Evolutionary conservation across 1,140 invertebrate species (phyloP), one percentile per base, ranked within the genome.

Genomic region (Planococcus citri): DNA sequence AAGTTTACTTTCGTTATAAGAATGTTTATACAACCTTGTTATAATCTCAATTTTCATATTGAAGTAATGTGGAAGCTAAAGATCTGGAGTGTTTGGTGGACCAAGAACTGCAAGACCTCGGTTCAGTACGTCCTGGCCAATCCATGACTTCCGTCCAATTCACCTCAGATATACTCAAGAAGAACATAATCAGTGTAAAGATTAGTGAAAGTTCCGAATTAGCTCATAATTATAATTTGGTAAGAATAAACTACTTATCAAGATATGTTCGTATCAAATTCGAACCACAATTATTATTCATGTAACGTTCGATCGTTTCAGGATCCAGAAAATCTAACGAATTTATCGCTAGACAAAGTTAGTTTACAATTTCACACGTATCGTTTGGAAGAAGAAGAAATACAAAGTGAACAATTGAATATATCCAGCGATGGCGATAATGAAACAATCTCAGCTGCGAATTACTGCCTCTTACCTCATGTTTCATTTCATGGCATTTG

Each of bases 401-500:
- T 51, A 9, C 41, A 51, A 20, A 51, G 41, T 17, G 41, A 51
- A 51, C 41, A 51, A 51, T 20, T 51, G n/a, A 51, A 20, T 17
- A 3, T 51, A n/a, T 9, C 41, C 17, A 51, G n/a, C n/a, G 60
- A 64, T 64, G 60, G 60, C 22, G 60, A 64, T 25, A 1, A 20
- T 25, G 60, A 64, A 64, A 64, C 60, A 3, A 27, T 64, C 9
- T 64, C 60, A 2, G 60, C 60, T 1, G 60, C 60, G 10, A 64
- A 64, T 64, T 64, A 64, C 22, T 91, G 90, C 84, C 77, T 91
- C 20, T 80, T 98, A 57, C 95, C 95, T 8, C 80, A 86, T 38
- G 73, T 79, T 71, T 86, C 93, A 73, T 91, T 97, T 75, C 80
- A 90, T 75, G 88, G 88, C 10, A 76, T 95, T 0, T 98, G 95